Evolutionary conservation across 2,113 vertebrate genomes (phyloP).

Genomic region (Anoplopoma fimbria): DNA sequence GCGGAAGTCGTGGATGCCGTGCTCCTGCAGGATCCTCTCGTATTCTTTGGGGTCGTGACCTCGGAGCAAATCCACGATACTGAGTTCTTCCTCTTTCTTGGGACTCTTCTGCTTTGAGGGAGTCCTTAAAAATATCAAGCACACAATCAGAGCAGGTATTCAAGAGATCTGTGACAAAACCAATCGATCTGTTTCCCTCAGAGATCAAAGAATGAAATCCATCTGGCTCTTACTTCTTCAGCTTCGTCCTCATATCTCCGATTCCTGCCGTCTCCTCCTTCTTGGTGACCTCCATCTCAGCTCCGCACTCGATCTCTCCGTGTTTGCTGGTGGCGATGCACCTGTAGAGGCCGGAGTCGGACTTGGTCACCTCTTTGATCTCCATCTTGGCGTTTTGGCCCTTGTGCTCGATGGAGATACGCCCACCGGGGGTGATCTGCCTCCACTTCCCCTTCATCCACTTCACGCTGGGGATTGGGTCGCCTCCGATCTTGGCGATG

Average conservation of each 20-base stretch:
- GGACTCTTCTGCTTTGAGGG: constrained; percentile 92
- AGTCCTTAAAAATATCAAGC: constrained; percentile 80
- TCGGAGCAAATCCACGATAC: constrained; percentile 95
- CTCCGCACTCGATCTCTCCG: constrained; percentile 93
- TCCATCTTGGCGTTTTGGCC: constrained; percentile 93
- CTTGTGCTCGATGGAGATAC: constrained; percentile 91
- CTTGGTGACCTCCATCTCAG: constrained; percentile 90
- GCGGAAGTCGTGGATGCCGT: constrained; percentile 95
- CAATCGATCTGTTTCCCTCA: background rate
- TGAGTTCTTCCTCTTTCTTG: constrained; percentile 89
- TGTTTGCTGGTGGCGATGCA: constrained; percentile 94
- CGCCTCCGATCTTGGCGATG: constrained; percentile 95
- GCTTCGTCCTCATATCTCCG: constrained; percentile 89
- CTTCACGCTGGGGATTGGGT: constrained; percentile 96
- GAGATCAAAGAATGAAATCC: background rate
- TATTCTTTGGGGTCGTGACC: constrained; percentile 99
- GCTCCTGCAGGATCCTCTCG: constrained; percentile 93
- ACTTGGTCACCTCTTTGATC: constrained; percentile 93
- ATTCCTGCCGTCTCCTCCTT: constrained; percentile 85
- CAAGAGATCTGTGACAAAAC: background rate
- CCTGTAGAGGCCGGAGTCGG: constrained; percentile 94
- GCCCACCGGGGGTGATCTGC: constrained; percentile 93
- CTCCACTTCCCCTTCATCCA: constrained; percentile 99
- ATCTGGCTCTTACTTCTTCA: constrained; percentile 89
- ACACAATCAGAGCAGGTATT: background rate